A percentile compares a stretch with the other conserved stretches of the same genome.
Conservation (phyloP, 2,113 vertebrate genomes). For the Gobius niger region DNA sequence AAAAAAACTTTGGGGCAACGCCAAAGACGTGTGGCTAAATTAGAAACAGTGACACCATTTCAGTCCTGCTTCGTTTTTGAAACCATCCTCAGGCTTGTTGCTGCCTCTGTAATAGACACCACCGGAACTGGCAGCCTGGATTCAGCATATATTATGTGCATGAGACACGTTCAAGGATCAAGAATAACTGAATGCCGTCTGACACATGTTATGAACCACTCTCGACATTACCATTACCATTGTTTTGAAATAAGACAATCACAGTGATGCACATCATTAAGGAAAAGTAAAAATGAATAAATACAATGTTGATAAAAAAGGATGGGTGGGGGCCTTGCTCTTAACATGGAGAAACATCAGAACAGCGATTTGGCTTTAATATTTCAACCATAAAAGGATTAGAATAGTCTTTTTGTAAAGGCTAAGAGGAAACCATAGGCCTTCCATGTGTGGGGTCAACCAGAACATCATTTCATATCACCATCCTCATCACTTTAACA, state of each 20-base stretch:
- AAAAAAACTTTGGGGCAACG: not conserved
- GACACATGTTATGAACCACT: not conserved
- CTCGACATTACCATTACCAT: no score
- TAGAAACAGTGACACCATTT: conserved; percentile 11
- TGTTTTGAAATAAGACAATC: not conserved
- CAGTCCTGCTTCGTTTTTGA: not conserved
- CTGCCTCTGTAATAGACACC: not conserved
- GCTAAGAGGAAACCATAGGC: not conserved
- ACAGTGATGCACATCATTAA: not conserved
- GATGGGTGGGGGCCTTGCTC: no score
- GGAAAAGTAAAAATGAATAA: not conserved
- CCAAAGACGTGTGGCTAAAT: not conserved
- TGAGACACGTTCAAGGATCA: not conserved
- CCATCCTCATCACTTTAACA: not conserved
- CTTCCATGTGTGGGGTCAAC: not conserved
- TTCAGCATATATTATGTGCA: not conserved
- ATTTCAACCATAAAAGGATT: not conserved
- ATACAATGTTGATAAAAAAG: not conserved
- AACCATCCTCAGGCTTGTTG: not conserved
- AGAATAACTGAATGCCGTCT: not conserved
- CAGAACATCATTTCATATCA: not conserved
- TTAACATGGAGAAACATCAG: no score
- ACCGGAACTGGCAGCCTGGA: not conserved
- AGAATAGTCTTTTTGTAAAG: not conserved
- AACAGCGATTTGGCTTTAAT: not conserved